Conservation (phyloP, 1,140 invertebrate species). For the Aphidius ervi region DNA sequence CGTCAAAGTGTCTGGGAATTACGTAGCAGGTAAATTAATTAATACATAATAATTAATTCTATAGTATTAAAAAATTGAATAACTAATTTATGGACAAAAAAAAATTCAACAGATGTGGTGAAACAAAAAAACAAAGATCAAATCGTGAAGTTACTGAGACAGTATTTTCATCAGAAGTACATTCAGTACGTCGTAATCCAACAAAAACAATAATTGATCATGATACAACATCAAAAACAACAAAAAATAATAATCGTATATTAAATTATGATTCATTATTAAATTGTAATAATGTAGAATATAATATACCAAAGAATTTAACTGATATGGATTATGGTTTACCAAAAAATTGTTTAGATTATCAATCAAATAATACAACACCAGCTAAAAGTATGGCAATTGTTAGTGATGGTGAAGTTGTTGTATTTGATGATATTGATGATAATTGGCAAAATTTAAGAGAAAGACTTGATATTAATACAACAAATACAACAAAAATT, state of each 20-base stretch:
- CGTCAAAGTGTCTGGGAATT: constrained; percentile 62
- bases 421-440: constrained; percentile 80
- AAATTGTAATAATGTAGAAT: constrained; percentile 54
- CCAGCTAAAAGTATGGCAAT: constrained; percentile 52
- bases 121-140: constrained; percentile 52
- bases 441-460: constrained; percentile 63
- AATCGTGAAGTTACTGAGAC: constrained; percentile 62
- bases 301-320: constrained; percentile 49
- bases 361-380: constrained; percentile 48
- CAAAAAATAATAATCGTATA: constrained; percentile 43
- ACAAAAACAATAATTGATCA: constrained; percentile 49
- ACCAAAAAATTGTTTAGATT: constrained; percentile 50
- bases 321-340: constrained; percentile 50
- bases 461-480: constrained; percentile 39
- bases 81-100: too few relatives aligned
- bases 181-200: constrained; percentile 55
- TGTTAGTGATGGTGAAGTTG: constrained; percentile 68
- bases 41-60: neutral
- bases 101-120: constrained; percentile 45
- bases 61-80: too few relatives aligned
- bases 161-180: constrained; percentile 62
- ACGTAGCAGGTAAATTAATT: constrained; percentile 49
- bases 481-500: constrained; percentile 31
- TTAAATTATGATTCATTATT: constrained; percentile 50
- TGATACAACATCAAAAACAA: constrained; percentile 48